A percentile compares a stretch with the other conserved stretches of the same genome.
phyloP scores from a whole-genome alignment of 2,113 vertebrate species.

The Archocentrus centrarchus region DNA sequence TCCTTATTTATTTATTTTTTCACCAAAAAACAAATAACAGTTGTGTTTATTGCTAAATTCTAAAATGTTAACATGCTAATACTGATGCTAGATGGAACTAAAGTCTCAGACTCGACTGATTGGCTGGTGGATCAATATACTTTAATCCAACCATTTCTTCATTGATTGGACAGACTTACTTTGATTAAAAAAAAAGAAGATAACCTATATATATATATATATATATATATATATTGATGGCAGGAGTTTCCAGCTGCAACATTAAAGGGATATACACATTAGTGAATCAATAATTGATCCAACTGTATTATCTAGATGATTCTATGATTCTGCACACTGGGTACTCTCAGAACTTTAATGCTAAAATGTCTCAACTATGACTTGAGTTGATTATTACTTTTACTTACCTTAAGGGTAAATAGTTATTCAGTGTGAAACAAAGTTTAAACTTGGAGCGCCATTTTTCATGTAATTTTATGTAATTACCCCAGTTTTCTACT shows the following conservation, averaged over 20 bases:
- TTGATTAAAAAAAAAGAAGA: neutral
- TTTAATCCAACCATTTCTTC: neutral
- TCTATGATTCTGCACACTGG: neutral
- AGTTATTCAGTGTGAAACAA: too few relatives aligned
- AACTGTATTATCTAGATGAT: neutral
- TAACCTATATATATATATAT: neutral
- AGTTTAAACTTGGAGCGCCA: neutral
- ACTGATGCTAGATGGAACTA: too few relatives aligned
- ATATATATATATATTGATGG: neutral
- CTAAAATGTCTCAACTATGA: neutral
- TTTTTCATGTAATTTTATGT: too few relatives aligned
- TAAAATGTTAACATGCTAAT: neutral
- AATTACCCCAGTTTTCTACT: neutral
- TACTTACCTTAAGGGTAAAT: neutral
- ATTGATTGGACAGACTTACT: neutral
- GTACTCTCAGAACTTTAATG: neutral
- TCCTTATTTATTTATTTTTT: too few relatives aligned
- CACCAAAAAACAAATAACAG: too few relatives aligned
- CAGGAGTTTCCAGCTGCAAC: too few relatives aligned
- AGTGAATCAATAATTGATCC: neutral
- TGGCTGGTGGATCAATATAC: neutral
- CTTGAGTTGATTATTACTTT: neutral
- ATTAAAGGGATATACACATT: too few relatives aligned
- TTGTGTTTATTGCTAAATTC: neutral
- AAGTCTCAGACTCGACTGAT: neutral